A percentile compares a stretch with the other conserved stretches of the same genome.
Conservation (phyloP, 2,113 vertebrate species). For the Plestiodon gilberti region DNA sequence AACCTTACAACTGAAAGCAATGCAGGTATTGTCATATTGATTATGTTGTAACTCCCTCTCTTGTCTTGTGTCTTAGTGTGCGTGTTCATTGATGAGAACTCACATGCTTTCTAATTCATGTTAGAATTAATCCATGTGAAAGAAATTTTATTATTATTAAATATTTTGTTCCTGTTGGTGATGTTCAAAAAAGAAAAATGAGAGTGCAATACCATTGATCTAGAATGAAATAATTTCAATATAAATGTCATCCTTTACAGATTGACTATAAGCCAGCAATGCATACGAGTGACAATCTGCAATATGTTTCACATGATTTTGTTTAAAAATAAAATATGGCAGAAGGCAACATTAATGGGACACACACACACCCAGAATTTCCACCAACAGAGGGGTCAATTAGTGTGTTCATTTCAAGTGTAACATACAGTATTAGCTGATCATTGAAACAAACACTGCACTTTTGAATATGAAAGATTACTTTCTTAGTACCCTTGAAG, state of each 20-base stretch:
- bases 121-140: constrained; percentile 54
- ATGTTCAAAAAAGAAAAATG: background rate
- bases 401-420: constrained; percentile 23
- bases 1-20: constrained; percentile 51
- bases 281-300: constrained; percentile 59
- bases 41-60: constrained; percentile 37
- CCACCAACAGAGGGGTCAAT: constrained; percentile 31
- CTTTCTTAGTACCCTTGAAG: too few relatives aligned
- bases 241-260: constrained; percentile 60
- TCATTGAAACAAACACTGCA: too few relatives aligned
- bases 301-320: constrained; percentile 58
- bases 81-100: constrained; percentile 54
- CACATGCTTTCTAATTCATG: constrained; percentile 28
- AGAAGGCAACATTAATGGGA: constrained; percentile 47
- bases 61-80: constrained; percentile 28
- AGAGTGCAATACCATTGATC: constrained; percentile 47
- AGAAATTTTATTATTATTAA: background rate
- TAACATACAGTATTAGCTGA: constrained; percentile 19
- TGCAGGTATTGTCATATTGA: constrained; percentile 59
- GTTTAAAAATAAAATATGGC: constrained; percentile 50
- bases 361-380: constrained; percentile 26
- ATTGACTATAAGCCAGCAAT: constrained; percentile 58
- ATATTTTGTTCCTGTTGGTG: background rate
- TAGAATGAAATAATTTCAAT: constrained; percentile 60
- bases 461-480: too few relatives aligned